phyloP scores from a whole-genome alignment of 2,113 vertebrate species.

The Trogon melanurus region DNA sequence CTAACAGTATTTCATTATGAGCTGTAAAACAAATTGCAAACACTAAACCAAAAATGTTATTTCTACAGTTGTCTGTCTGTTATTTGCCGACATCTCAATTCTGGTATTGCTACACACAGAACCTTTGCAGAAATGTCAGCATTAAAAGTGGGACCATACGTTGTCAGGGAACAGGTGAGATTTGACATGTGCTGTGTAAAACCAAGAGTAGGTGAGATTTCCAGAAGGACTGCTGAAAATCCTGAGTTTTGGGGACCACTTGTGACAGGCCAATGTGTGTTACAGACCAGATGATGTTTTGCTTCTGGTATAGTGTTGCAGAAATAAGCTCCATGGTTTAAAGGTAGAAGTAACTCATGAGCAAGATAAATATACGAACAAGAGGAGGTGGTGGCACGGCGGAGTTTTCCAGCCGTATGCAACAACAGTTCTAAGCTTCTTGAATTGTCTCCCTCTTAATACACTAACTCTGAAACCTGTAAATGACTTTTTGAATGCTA shows the following conservation, averaged over 20 bases:
- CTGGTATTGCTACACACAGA: neutral
- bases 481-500: conserved; percentile 13
- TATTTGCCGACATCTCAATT: neutral
- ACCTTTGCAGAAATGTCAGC: neutral
- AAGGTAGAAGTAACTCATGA: neutral
- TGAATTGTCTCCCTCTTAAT: neutral
- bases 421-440: neutral
- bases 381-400: neutral
- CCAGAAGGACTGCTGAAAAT: neutral
- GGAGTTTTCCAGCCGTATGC: neutral
- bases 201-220: neutral
- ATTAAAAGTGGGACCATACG: neutral
- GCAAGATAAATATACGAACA: accelerated
- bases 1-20: conserved; percentile 62
- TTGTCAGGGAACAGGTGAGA: neutral
- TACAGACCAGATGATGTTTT: neutral
- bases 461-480: neutral
- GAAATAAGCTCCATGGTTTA: neutral
- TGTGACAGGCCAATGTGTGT: neutral
- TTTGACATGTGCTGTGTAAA: neutral
- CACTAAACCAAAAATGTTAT: conserved; percentile 51
- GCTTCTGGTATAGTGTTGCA: neutral
- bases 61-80: conserved; percentile 25
- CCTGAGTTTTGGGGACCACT: neutral
- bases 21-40: conserved; percentile 62